Conservation (phyloP, 2,888 invertebrate species). For the Agrotis clavis region DNA sequence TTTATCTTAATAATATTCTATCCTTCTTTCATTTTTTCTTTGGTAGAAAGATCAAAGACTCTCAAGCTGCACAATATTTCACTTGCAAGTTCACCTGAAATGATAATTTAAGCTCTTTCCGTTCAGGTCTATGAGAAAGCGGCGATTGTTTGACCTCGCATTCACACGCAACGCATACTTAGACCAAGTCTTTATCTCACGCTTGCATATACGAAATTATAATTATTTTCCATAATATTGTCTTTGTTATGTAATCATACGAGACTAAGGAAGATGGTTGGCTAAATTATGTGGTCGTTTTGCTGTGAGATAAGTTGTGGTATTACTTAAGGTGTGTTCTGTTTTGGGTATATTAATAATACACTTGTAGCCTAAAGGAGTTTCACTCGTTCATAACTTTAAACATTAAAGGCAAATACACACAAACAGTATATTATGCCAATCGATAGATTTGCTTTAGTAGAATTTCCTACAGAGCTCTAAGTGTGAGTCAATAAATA, state of each 20-base stretch:
- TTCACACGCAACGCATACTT: constrained; percentile 51
- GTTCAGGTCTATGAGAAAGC: constrained; percentile 55
- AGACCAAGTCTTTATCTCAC: constrained; percentile 51
- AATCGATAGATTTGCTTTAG: too few relatives aligned
- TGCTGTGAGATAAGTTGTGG: constrained; percentile 7
- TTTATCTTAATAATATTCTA: too few relatives aligned
- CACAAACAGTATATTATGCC: too few relatives aligned
- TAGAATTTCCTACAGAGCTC: too few relatives aligned
- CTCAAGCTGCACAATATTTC: too few relatives aligned
- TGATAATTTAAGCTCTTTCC: constrained; percentile 35
- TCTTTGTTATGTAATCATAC: constrained; percentile 57
- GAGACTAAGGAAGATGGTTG: constrained; percentile 42
- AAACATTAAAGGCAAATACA: too few relatives aligned
- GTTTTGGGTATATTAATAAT: neutral
- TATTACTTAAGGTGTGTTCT: constrained; percentile 15
- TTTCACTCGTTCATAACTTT: neutral
- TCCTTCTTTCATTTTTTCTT: neutral
- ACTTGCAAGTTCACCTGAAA: constrained; percentile 14
- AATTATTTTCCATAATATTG: constrained; percentile 62
- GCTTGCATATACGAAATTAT: constrained; percentile 49
- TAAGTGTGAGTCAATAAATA: too few relatives aligned
- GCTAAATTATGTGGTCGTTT: constrained; percentile 41
- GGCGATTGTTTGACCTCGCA: constrained; percentile 54
- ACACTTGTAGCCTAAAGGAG: neutral
- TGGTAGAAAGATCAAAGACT: too few relatives aligned